Percentiles rank a stretch among this genome's conserved stretches.
Conservation (phyloP, 1,140 invertebrate genomes). For the Pachyrhynchus sulphureomaculatus region DNA sequence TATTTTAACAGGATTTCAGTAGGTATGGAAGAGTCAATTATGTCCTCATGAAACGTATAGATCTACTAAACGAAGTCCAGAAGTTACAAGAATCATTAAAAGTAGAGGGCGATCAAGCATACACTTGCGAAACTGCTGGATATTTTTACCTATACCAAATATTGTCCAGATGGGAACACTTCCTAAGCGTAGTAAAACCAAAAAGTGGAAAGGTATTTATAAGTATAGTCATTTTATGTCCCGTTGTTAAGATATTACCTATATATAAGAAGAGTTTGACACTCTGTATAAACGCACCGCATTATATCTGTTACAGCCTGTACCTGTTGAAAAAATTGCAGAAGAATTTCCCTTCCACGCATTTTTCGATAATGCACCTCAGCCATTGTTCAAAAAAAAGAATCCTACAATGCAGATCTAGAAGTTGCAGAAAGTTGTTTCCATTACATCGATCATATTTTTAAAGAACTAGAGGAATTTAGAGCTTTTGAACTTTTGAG, state of each 20-base stretch:
- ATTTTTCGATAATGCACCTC: conserved; percentile 90
- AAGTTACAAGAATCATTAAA: conserved; percentile 83
- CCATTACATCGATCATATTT: conserved; percentile 93
- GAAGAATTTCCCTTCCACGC: conserved; percentile 90
- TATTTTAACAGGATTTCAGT: conserved; percentile 41
- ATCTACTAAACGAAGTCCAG: conserved; percentile 88
- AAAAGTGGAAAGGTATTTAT: conserved; percentile 47
- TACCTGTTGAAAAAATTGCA: conserved; percentile 55
- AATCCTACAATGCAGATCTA: conserved; percentile 82
- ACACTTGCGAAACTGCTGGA: conserved; percentile 98
- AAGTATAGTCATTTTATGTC: too few relatives aligned
- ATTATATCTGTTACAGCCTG: conserved; percentile 41
- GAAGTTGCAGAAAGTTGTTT: conserved; percentile 93
- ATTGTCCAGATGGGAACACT: conserved; percentile 89
- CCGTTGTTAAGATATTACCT: too few relatives aligned
- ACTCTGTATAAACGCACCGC: too few relatives aligned
- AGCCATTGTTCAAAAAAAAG: conserved; percentile 86
- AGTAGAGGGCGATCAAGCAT: conserved; percentile 88
- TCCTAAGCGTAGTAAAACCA: conserved; percentile 65
- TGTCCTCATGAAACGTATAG: conserved; percentile 90
- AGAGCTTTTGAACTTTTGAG: conserved; percentile 95
- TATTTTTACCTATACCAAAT: conserved; percentile 89
- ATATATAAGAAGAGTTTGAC: too few relatives aligned
- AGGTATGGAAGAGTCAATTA: conserved; percentile 98
- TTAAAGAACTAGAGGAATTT: conserved; percentile 97